Percentiles rank a stretch among this genome's conserved stretches.
Evolutionary conservation across 2,797 vertebrate genomes (phyloP).

Genomic region (Zenarchopterus dispar): DNA sequence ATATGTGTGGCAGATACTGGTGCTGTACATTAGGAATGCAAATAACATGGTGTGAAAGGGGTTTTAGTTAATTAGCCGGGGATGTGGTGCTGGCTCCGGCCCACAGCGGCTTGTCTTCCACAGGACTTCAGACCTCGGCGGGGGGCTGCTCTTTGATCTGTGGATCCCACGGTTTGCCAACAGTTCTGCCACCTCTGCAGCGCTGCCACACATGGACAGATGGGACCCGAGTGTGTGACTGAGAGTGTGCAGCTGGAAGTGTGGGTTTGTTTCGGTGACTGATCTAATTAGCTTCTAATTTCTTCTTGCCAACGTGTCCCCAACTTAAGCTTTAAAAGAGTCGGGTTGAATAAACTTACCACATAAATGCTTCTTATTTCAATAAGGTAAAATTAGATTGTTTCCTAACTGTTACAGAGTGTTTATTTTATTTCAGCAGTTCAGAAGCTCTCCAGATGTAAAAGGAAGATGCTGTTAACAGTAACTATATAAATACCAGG

Average conservation of each 20-base stretch:
- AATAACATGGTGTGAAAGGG: conserved; percentile 63
- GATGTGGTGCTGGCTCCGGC: conserved; percentile 59
- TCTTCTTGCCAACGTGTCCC: conserved; percentile 5
- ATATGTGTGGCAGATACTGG: conserved; percentile 67
- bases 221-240: conserved; percentile 31
- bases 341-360: conserved; percentile 4
- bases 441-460: not conserved
- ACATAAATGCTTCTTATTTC: not conserved
- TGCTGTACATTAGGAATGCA: conserved; percentile 70
- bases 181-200: conserved; percentile 45
- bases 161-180: conserved; percentile 66
- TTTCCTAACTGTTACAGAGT: not conserved
- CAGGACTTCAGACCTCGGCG: conserved; percentile 44
- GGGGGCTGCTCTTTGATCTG: conserved; percentile 72
- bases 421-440: not conserved
- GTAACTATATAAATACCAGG: too few species aligned
- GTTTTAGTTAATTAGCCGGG: conserved; percentile 75
- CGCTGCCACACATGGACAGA: conserved; percentile 45
- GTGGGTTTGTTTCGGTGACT: conserved; percentile 26
- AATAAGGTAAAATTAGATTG: not conserved
- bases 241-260: conserved; percentile 1
- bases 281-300: conserved; percentile 29
- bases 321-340: conserved; percentile 13
- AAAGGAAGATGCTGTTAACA: not conserved
- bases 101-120: conserved; percentile 62